Base-by-base conservation (phyloP, 2,797 vertebrate species). In the Sebastes trivittatus region DNA sequence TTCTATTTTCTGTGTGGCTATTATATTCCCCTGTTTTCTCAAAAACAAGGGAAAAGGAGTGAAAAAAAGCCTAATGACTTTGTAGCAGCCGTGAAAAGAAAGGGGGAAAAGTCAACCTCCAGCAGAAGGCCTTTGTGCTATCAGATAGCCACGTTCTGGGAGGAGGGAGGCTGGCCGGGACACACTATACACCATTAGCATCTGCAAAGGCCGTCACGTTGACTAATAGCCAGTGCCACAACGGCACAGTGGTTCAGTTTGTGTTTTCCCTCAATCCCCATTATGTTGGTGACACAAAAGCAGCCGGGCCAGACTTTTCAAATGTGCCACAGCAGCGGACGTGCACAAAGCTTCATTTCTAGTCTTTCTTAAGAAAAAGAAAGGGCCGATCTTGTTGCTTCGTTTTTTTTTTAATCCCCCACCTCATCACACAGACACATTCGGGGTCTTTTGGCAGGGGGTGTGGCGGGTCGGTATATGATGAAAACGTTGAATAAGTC, bases 171-270 rank as follows among this genome's bases (percentile, higher is more conserved):
- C 92, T 84, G 85, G 93, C 95, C 93, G 93, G 94, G 94, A 96
- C 95, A 94, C 95, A 96, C 97, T 96, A 97, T 96, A 96, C 96
- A n/a, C 94, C 88, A 98, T 99, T 98, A 98, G 97, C 98, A 99
- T 99, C 97, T 98, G 96, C 97, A 98, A 98, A 98, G 97, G 91
- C 95, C 90, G 89, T 96, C 94, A 95, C 95, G 95, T 95, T 58
- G 76, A 96, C 95, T 97, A 94, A 96, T 96, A 96, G 97, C 89
- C 88, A 89, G 86, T 90, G 79, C 94, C 93, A 95, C 91, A 95
- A 95, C 95, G 89, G 94, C 88, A 94, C 95, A 94, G 94, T 97
- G 97, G 95, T 95, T 97, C 96, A 96, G 96, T 96, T 97, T 97
- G 97, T 96, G 97, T 97, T 97, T 94, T 96, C 95, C 95, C 95